A percentile compares a stretch with the other conserved stretches of the same genome.
These are phyloP conservation scores for Taenaris catops DNA, from an alignment of 2,888 invertebrate species.

Conservation along the genomic window DNA sequence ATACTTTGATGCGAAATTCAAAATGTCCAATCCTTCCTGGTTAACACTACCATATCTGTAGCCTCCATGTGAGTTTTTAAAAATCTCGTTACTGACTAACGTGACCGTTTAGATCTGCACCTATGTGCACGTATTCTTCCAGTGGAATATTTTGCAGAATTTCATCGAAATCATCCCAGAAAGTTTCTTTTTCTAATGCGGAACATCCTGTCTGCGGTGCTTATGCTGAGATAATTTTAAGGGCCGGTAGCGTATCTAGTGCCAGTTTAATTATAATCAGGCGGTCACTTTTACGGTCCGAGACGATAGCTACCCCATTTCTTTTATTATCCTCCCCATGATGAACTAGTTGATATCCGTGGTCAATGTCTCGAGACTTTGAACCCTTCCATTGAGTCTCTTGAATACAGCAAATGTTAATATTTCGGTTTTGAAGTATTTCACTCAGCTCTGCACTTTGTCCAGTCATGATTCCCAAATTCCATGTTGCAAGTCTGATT, in stretches of 20 bases:
- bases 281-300: conserved; percentile 2
- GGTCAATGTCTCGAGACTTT: conserved; percentile 21
- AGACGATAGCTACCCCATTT: conserved; percentile 4
- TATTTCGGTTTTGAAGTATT: conserved; percentile 9
- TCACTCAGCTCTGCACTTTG: conserved; percentile 20
- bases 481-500: conserved; percentile 23
- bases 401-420: conserved; percentile 22
- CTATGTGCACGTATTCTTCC: conserved; percentile 3
- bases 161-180: conserved; percentile 12
- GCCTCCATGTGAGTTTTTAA: conserved; percentile 1
- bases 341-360: conserved; percentile 14
- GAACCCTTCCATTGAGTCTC: conserved; percentile 25
- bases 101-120: conserved; percentile 19
- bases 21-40: neutral
- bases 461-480: conserved; percentile 24
- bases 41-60: conserved; percentile 3
- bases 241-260: conserved; percentile 4
- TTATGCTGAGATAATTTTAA: conserved; percentile 15
- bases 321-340: conserved; percentile 1
- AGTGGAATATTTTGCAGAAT: neutral
- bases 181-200: conserved; percentile 1
- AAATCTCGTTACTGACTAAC: conserved; percentile 2
- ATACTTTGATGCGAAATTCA: neutral
- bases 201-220: conserved; percentile 12
- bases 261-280: conserved; percentile 8